A percentile compares a stretch with the other conserved stretches of the same genome.
Evolutionary conservation across 2,888 invertebrate genomes (phyloP).

Genomic region (Spisula subtruncata): DNA sequence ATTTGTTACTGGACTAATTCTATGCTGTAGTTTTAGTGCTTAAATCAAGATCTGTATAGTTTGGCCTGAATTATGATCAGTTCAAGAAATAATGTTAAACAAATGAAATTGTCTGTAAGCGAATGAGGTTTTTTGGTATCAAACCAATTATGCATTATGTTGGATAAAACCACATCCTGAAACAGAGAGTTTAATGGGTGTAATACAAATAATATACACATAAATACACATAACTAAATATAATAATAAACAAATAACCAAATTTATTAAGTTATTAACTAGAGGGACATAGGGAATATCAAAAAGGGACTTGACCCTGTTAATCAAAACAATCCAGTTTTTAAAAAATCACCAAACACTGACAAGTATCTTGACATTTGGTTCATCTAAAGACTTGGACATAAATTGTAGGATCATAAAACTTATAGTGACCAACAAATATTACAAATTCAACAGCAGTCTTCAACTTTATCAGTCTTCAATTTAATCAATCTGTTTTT

Average conservation of each 20-base stretch:
- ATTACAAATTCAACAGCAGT: too few relatives aligned
- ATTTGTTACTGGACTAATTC: too few relatives aligned
- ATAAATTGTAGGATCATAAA: too few relatives aligned
- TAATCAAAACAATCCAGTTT: too few relatives aligned
- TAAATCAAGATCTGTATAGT: neutral
- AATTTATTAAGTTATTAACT: neutral
- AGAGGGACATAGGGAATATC: neutral
- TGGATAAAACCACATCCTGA: neutral
- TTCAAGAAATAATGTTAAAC: neutral
- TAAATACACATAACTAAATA: neutral
- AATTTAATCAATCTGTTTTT: too few relatives aligned
- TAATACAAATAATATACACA: neutral
- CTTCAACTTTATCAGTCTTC: too few relatives aligned
- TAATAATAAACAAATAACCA: neutral
- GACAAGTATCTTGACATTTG: too few relatives aligned
- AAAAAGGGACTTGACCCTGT: too few relatives aligned
- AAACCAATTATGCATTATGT: neutral
- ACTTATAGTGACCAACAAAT: too few relatives aligned
- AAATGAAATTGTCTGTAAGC: neutral
- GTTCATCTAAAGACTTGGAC: too few relatives aligned
- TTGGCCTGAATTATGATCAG: neutral
- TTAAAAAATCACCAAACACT: too few relatives aligned
- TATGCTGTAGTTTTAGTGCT: too few relatives aligned
- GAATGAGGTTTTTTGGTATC: neutral
- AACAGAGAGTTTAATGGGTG: neutral